Evolutionary conservation across 2,113 vertebrate species (phyloP).

Genomic region (Petaurus breviceps): DNA sequence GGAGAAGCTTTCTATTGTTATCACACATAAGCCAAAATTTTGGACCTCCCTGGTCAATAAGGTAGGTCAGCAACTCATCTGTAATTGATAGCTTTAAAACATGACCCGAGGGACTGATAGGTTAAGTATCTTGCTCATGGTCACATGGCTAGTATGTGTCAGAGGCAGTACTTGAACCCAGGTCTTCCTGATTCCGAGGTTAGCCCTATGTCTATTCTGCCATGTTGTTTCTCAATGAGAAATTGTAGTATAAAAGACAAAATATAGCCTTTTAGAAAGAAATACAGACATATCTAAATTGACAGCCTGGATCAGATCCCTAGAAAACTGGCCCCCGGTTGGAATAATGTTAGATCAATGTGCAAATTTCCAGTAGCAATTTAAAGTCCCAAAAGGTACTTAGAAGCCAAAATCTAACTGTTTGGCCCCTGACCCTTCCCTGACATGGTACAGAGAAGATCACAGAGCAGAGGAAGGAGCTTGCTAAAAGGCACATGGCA

Average conservation of each 20-base stretch:
- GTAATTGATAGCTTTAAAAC: neutral
- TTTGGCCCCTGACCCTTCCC: neutral
- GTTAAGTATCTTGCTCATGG: neutral
- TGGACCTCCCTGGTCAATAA: neutral
- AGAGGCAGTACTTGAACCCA: neutral
- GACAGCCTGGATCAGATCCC: neutral
- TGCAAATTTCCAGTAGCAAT: neutral
- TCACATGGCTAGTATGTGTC: neutral
- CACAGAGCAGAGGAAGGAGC: neutral
- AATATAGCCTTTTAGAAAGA: neutral
- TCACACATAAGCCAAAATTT: neutral
- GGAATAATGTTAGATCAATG: neutral
- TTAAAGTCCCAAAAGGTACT: neutral
- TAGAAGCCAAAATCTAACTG: neutral
- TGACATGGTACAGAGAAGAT: neutral
- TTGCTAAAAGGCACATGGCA: neutral
- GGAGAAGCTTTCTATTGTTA: neutral
- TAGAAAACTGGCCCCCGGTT: neutral
- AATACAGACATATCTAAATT: neutral
- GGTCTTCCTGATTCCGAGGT: neutral
- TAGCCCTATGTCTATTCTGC: neutral
- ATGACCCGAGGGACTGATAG: neutral
- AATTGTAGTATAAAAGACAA: neutral
- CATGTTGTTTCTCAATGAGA: neutral
- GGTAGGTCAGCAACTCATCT: neutral